These are phyloP conservation scores for Peromyscus polionotus DNA, from an alignment of 2,113 vertebrate genomes.

Conservation along the genomic window DNA sequence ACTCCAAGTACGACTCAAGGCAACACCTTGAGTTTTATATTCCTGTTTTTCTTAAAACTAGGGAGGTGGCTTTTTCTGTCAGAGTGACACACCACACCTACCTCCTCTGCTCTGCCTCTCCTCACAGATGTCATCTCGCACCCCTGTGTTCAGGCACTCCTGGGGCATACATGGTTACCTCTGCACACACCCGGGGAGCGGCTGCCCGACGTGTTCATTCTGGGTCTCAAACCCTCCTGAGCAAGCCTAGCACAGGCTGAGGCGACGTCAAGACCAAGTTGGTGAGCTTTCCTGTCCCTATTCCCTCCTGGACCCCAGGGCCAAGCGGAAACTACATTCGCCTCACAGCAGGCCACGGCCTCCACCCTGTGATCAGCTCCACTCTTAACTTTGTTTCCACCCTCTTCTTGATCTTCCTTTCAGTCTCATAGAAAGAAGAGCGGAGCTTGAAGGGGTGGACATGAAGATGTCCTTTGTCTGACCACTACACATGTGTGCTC, in stretches of 20 bases:
- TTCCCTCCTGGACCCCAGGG: background rate
- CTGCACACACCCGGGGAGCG: fast-evolving
- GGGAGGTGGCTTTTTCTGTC: background rate
- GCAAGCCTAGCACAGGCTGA: background rate
- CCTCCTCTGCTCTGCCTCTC: background rate
- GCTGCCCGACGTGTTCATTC: background rate
- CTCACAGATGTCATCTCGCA: fast-evolving
- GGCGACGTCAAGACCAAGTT: no score
- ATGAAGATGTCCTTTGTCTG: background rate
- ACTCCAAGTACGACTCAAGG: background rate
- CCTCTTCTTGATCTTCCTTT: background rate
- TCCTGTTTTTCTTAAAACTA: slow-evolving; percentile 27
- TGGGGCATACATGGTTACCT: fast-evolving
- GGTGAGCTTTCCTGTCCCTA: background rate
- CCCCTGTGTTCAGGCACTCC: background rate
- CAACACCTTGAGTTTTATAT: background rate
- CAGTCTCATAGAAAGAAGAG: background rate
- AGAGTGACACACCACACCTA: background rate
- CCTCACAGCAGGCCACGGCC: background rate
- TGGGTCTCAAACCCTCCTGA: background rate
- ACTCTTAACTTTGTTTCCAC: background rate
- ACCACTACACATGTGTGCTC: background rate
- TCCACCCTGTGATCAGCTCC: no score
- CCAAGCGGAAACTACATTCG: background rate
- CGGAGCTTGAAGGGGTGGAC: no score